These are phyloP conservation scores for Branchellion lobata DNA, from an alignment of 2,888 invertebrate genomes.

Conservation along the genomic window DNA sequence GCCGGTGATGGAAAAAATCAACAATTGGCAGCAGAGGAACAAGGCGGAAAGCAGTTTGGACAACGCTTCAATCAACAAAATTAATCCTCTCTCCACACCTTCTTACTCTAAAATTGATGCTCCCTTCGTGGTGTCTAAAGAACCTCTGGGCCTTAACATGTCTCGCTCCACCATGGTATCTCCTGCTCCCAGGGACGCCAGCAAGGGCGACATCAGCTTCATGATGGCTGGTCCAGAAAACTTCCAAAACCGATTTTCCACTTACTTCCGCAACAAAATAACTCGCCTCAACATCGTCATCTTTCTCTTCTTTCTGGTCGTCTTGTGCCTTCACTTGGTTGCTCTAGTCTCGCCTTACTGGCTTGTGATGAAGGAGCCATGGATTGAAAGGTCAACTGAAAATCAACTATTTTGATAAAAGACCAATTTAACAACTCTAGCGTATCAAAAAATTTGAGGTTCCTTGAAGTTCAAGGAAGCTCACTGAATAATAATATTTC, in stretches of 20 bases:
- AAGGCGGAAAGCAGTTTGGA: neutral
- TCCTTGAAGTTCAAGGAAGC: too few species aligned
- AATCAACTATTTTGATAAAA: neutral
- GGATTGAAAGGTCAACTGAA: constrained; percentile 33
- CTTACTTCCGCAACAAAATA: neutral
- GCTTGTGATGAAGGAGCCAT: constrained; percentile 28
- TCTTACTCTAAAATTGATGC: neutral
- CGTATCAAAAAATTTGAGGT: neutral
- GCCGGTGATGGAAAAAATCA: neutral
- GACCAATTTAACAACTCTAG: neutral
- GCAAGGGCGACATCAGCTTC: constrained; percentile 19
- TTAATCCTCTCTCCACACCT: neutral
- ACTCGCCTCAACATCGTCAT: constrained; percentile 4
- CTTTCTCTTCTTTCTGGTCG: constrained; percentile 17
- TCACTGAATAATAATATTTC: too few species aligned
- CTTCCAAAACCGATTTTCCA: neutral
- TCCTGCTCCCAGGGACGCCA: neutral
- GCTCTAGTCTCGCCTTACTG: constrained; percentile 26
- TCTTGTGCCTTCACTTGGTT: constrained; percentile 1
- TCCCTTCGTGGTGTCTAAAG: neutral
- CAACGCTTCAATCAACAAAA: neutral
- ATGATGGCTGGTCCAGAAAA: constrained; percentile 23
- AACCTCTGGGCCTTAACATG: neutral
- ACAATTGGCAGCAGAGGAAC: neutral
- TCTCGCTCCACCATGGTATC: neutral